Percentiles rank a stretch among this genome's conserved stretches.
Conservation (phyloP, 2,797 vertebrate genomes). For the Gila robusta region DNA sequence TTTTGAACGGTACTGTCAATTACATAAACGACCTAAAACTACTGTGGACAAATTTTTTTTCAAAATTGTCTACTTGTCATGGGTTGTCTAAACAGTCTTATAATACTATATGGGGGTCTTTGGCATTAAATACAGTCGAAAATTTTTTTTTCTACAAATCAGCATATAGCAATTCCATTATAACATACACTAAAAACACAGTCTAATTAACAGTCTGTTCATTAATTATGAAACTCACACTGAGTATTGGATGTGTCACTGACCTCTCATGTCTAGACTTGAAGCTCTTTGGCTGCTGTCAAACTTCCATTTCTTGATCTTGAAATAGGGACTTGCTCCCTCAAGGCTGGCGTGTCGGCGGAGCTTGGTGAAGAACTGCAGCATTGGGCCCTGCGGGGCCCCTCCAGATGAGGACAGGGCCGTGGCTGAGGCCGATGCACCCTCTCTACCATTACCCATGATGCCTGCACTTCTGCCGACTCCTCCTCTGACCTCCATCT, state of each 20-base stretch:
- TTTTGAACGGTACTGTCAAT: background rate
- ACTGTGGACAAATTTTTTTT: too few relatives aligned
- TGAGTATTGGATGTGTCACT: conserved; percentile 49
- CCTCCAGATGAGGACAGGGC: conserved; percentile 63
- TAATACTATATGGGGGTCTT: background rate
- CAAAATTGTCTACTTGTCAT: too few relatives aligned
- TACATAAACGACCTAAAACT: too few relatives aligned
- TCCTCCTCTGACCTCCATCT: conserved; percentile 60
- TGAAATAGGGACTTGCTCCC: conserved; percentile 94
- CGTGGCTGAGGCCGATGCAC: conserved; percentile 58
- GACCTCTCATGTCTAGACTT: conserved; percentile 96
- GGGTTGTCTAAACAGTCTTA: too few relatives aligned
- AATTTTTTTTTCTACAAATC: background rate
- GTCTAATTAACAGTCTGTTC: background rate
- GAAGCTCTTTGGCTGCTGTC: conserved; percentile 94
- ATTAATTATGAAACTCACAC: background rate
- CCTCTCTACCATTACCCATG: conserved; percentile 62
- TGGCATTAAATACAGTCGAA: background rate
- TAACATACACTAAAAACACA: background rate
- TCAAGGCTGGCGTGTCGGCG: conserved; percentile 94
- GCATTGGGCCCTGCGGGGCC: conserved; percentile 78
- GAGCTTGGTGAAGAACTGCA: conserved; percentile 93
- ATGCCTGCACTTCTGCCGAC: conserved; percentile 70
- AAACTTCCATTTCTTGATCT: conserved; percentile 96
- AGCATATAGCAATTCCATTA: background rate